Evolutionary conservation across 2,888 invertebrate species (phyloP).

Genomic region (Ectemnius cavifrons): DNA sequence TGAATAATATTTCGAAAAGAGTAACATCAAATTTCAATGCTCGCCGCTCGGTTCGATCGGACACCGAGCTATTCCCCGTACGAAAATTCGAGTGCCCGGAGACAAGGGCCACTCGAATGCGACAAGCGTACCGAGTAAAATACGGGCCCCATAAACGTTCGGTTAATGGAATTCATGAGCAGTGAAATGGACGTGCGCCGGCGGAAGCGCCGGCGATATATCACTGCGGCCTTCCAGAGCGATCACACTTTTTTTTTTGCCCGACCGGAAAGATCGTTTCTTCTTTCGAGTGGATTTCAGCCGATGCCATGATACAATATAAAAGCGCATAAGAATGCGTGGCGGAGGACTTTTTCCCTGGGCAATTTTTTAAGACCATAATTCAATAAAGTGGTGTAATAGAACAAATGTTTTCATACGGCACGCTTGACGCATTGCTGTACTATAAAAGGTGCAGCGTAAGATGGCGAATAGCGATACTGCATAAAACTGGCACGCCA

Average conservation of each 20-base stretch:
- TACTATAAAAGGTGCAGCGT: too few relatives aligned
- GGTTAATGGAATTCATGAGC: slow-evolving; percentile 68
- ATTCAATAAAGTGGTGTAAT: neutral
- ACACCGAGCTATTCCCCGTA: too few relatives aligned
- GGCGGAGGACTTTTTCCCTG: neutral
- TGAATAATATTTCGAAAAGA: neutral
- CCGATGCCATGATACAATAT: neutral
- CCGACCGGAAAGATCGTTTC: slow-evolving; percentile 33
- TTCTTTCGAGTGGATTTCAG: neutral
- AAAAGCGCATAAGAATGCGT: neutral
- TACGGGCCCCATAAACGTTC: slow-evolving; percentile 42
- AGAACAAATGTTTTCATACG: slow-evolving; percentile 51
- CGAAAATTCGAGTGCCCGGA: neutral
- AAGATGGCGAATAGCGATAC: too few relatives aligned
- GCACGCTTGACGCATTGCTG: neutral
- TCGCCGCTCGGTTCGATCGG: neutral
- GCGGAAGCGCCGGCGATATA: slow-evolving; percentile 58
- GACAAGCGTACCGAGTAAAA: slow-evolving; percentile 41
- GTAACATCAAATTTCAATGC: slow-evolving; percentile 13
- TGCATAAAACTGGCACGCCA: too few relatives aligned
- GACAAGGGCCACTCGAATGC: neutral
- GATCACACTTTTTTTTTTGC: slow-evolving; percentile 60
- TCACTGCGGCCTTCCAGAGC: slow-evolving; percentile 70
- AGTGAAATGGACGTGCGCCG: slow-evolving; percentile 39
- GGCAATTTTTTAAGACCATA: neutral